Evolutionary conservation across 2,888 invertebrate genomes (phyloP), one percentile per base, ranked within the genome.

Genomic region (Brachynemurus nebulosus): DNA sequence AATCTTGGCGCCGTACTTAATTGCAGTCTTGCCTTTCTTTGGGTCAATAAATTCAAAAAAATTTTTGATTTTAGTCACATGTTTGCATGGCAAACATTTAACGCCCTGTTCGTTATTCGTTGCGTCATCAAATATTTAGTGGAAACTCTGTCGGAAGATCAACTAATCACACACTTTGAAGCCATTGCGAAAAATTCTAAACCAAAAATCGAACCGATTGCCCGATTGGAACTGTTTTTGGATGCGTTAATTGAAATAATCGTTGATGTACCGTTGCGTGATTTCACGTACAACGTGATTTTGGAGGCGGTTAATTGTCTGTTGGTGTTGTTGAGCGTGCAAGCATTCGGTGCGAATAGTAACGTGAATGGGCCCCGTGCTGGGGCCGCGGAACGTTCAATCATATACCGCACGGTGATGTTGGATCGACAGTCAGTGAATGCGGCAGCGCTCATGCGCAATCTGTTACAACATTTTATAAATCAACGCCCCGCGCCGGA

Each of bases 41-140:
- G n/a, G n/a, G n/a, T n/a, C n/a, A n/a, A n/a, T n/a, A n/a, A n/a
- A n/a, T n/a, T n/a, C n/a, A n/a, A n/a, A n/a, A n/a, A n/a, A n/a
- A n/a, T n/a, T 48, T 46, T 51, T 55, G 46, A 52, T 72, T 72
- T 45, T 59, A 82, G 82, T 55, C 75, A 76, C 52, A 69, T 81
- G 55, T 79, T 91, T 54, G 83, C 88, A 42, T 95, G 93, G 91
- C 95, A 96, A 64, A 83, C 90, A 0, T 90, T 86, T 65, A 97
- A 97, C 66, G 86, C 90, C 0, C 65, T 98, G 39, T 91, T 93
- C 57, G 84, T 93, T 19, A 79, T 95, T 46, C 75, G 95, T 55
- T 85, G 75, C 51, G 76, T 84, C 50, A 67, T 80, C 47, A 95
- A 95, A 62, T 95, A 90, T 60, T 70, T 96, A 33, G 83, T 91